Conservation (phyloP, 2,797 vertebrate genomes). For the Poeciliopsis turneri region DNA sequence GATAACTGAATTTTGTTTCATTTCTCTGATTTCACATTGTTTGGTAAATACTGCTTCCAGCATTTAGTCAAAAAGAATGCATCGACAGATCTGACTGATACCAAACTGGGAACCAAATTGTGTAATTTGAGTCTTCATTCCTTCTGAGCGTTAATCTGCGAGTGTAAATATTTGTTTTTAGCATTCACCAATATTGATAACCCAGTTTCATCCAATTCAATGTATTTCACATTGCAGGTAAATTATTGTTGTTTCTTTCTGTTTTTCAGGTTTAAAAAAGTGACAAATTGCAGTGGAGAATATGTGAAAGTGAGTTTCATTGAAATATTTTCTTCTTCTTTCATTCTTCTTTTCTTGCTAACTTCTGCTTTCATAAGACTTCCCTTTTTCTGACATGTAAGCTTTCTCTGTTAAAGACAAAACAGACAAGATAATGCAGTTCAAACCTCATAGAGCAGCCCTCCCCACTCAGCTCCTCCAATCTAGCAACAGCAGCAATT, state of each 20-base stretch:
- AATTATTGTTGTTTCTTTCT: background rate
- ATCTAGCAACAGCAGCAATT: too few species aligned
- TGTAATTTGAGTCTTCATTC: background rate
- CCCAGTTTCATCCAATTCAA: background rate
- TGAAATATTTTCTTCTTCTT: background rate
- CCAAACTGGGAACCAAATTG: background rate
- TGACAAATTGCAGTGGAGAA: slow-evolving; percentile 62
- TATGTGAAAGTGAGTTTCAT: slow-evolving; percentile 74
- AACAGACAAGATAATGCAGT: background rate
- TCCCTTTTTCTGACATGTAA: background rate
- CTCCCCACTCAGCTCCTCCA: too few species aligned
- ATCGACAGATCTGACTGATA: background rate
- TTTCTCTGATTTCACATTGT: background rate
- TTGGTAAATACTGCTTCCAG: background rate
- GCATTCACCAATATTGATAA: background rate
- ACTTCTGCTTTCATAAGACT: slow-evolving; percentile 4
- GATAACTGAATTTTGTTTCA: background rate
- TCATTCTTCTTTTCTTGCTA: background rate
- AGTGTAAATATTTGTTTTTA: background rate
- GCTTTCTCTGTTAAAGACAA: background rate
- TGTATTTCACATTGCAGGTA: background rate
- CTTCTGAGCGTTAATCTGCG: background rate
- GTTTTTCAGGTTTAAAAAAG: slow-evolving; percentile 49
- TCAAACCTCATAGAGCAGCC: too few species aligned
- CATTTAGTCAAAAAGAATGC: background rate